Percentiles rank a stretch among this genome's conserved stretches.
phyloP scores from a whole-genome alignment of 1,140 invertebrate genomes.

The Diabrotica undecimpunctata region DNA sequence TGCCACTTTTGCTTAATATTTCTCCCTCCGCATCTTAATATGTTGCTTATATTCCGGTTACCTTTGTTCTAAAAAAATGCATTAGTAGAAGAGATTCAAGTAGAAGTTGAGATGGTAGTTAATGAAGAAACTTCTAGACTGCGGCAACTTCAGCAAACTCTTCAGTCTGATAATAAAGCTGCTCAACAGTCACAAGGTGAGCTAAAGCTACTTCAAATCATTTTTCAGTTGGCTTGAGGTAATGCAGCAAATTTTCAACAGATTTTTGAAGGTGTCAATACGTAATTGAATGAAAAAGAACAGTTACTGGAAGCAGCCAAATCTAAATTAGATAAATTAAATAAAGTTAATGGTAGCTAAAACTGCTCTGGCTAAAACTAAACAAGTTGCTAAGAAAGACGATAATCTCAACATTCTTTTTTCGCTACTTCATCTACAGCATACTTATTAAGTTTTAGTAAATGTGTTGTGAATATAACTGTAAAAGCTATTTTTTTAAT shows the following conservation, averaged over 20 bases:
- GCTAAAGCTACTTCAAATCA: constrained; percentile 45
- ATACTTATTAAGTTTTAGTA: no score
- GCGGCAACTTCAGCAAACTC: constrained; percentile 56
- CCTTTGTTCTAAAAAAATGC: no score
- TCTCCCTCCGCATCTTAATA: no score
- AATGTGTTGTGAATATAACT: no score
- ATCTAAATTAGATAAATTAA: constrained; percentile 55
- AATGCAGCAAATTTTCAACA: constrained; percentile 59
- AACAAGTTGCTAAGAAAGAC: constrained; percentile 59
- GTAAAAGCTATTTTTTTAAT: no score
- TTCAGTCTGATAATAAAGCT: constrained; percentile 55
- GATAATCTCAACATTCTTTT: no score
- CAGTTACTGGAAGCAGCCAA: constrained; percentile 62
- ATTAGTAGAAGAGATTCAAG: constrained; percentile 47
- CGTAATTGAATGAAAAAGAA: constrained; percentile 59
- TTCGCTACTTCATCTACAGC: no score
- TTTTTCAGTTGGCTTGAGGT: constrained; percentile 52
- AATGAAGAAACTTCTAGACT: constrained; percentile 57
- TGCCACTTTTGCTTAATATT: no score
- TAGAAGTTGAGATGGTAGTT: constrained; percentile 51
- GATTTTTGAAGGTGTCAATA: constrained; percentile 54
- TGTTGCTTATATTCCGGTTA: no score
- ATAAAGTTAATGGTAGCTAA: constrained; percentile 55
- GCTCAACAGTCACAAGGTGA: constrained; percentile 55
- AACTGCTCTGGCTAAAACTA: constrained; percentile 58